phyloP scores from a whole-genome alignment of 2,113 vertebrate genomes.

The Pachyramphus minor region DNA sequence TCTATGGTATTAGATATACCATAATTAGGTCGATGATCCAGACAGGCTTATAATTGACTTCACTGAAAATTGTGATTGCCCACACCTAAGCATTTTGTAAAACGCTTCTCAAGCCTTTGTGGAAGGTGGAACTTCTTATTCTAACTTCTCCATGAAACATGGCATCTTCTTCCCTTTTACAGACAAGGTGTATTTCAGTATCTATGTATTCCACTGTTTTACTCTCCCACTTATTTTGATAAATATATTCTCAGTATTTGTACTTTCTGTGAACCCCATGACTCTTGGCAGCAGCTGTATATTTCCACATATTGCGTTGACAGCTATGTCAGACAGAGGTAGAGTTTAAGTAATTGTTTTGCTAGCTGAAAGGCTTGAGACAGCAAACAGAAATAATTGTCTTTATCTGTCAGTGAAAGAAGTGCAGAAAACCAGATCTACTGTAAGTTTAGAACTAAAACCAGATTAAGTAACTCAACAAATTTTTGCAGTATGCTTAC shows the following conservation, averaged over 20 bases:
- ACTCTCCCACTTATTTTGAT: neutral
- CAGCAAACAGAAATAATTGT: neutral
- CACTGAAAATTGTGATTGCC: neutral
- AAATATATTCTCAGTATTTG: neutral
- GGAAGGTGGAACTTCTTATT: neutral
- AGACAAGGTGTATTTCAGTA: neutral
- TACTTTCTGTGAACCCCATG: neutral
- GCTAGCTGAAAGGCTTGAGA: neutral
- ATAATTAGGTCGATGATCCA: neutral
- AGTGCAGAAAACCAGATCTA: neutral
- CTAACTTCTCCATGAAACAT: neutral
- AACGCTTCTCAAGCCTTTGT: neutral
- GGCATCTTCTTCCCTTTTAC: neutral
- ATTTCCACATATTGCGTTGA: conserved; percentile 10
- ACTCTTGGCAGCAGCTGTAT: neutral
- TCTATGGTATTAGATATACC: neutral
- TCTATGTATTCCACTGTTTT: neutral
- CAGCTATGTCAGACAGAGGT: neutral
- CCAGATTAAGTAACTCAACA: neutral
- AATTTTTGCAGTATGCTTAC: conserved; percentile 19
- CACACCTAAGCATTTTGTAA: neutral
- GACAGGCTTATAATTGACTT: neutral
- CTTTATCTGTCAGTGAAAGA: neutral
- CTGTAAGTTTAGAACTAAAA: neutral
- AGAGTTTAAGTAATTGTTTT: conserved; percentile 10